These are phyloP conservation scores for Osedax frankpressi DNA, from an alignment of 2,888 invertebrate genomes.

Conservation along the genomic window DNA sequence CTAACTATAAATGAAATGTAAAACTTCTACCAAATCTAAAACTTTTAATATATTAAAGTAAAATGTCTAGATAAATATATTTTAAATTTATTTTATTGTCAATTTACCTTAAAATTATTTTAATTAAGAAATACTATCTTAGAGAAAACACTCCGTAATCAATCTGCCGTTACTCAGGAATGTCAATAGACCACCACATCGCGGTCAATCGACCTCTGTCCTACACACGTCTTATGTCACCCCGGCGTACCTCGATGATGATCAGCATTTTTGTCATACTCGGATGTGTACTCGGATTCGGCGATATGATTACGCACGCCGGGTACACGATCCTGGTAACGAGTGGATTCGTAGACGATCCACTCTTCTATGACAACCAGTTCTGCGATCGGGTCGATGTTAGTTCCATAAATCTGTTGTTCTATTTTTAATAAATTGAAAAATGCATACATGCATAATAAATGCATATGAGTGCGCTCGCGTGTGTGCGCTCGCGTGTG, in stretches of 20 bases:
- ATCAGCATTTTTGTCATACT: conserved; percentile 25
- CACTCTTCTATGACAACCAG: not conserved
- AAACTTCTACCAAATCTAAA: too few relatives aligned
- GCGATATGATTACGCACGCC: conserved; percentile 17
- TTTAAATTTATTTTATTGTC: too few relatives aligned
- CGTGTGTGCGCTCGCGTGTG: not conserved
- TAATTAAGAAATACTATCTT: too few relatives aligned
- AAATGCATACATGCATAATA: not conserved
- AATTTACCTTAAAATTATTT: too few relatives aligned
- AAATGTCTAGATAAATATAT: too few relatives aligned
- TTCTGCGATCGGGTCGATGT: not conserved
- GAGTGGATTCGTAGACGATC: not conserved
- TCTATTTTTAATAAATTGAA: too few relatives aligned
- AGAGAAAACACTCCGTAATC: too few relatives aligned
- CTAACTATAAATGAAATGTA: too few relatives aligned
- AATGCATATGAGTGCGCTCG: not conserved
- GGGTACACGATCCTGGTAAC: not conserved
- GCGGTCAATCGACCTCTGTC: conserved; percentile 26
- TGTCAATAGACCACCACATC: conserved; percentile 29
- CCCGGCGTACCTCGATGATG: conserved; percentile 18
- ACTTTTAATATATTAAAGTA: too few relatives aligned
- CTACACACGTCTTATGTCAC: conserved; percentile 24
- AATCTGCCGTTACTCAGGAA: conserved; percentile 13
- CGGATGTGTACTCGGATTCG: conserved; percentile 26
- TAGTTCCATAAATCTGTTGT: too few relatives aligned